Base-by-base conservation (phyloP, 2,888 invertebrate species). In the Aphrophora alni region DNA sequence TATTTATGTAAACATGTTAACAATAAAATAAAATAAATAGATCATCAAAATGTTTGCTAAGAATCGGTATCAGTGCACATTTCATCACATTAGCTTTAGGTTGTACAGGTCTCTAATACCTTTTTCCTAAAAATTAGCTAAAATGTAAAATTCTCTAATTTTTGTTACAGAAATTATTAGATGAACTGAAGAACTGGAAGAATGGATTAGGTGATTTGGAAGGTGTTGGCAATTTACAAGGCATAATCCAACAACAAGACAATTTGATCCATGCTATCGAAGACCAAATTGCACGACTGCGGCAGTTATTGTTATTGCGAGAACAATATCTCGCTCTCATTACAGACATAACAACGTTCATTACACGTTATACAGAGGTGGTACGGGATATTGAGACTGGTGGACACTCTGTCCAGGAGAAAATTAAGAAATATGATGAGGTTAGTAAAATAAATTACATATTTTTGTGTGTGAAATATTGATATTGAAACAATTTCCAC, bases 271-370 rank as follows among this genome's bases (percentile, higher is more conserved):
- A 93, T 85, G 92, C 93, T 2, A 94, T 97, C 81, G 96, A 97
- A 89, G 95, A 95, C 82, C 96, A 97, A 88, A 93, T 97, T 84
- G 93, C 94, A 0, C 94, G 92, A 87, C 89, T 97, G 8, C 92
- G 95, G 84, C 95, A 95, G 85, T 89, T 97, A 0, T 87, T 97
- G 17, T 87, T 95, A 1, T 87, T 98, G 12, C 92, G 98, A 17
- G 97, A 98, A 87, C 97, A 97, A 86, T 98, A 96, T 88, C 93
- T 96, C 78, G 93, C 95, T 0, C 89, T 97, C 4, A 93, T 97
- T 7, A 95, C 95, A 75, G 97, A 97, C 88, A 97, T 97, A 28
- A 94, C 94, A 87, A 94, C 94, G 0, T 97, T 97, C 85, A 95
- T 97, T 81, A 91, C 94, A 44, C 96, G 95, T 86, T 96, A 97